Conservation (phyloP, 1,140 invertebrate species). For the Pogonomyrmex barbatus region DNA sequence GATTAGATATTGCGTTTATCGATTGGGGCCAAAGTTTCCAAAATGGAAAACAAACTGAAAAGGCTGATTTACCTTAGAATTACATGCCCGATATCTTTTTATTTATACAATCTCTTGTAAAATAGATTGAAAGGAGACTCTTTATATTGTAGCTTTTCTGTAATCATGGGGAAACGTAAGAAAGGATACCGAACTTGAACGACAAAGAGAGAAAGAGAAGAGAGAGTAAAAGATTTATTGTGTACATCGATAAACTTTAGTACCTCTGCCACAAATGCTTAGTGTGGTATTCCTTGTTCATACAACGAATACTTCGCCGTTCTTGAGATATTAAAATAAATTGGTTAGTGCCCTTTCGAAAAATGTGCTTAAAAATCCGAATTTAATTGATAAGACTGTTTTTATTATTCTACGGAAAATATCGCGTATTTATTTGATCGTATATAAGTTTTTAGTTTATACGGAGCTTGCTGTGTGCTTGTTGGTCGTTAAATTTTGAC, state of each 20-base stretch:
- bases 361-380: constrained; percentile 33
- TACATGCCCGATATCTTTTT: constrained; percentile 21
- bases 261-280: constrained; percentile 27
- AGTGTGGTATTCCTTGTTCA: constrained; percentile 26
- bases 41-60: constrained; percentile 76
- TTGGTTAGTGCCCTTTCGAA: constrained; percentile 39
- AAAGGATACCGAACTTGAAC: constrained; percentile 4
- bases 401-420: constrained; percentile 49
- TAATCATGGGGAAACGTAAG: background rate
- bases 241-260: constrained; percentile 40
- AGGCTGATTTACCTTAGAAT: constrained; percentile 80
- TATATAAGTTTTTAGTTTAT: constrained; percentile 36
- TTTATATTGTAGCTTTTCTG: background rate
- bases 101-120: constrained; percentile 38
- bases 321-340: constrained; percentile 18
- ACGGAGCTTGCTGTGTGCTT: background rate
- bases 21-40: constrained; percentile 77
- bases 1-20: constrained; percentile 58
- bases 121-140: background rate
- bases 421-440: constrained; percentile 56
- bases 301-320: constrained; percentile 39
- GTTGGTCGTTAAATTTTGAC: constrained; percentile 11
- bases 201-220: background rate
- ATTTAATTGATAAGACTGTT: constrained; percentile 35
- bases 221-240: constrained; percentile 57